A percentile compares a stretch with the other conserved stretches of the same genome.
Conservation (phyloP, 2,888 invertebrate genomes). For the Oasisia sp. region DNA sequence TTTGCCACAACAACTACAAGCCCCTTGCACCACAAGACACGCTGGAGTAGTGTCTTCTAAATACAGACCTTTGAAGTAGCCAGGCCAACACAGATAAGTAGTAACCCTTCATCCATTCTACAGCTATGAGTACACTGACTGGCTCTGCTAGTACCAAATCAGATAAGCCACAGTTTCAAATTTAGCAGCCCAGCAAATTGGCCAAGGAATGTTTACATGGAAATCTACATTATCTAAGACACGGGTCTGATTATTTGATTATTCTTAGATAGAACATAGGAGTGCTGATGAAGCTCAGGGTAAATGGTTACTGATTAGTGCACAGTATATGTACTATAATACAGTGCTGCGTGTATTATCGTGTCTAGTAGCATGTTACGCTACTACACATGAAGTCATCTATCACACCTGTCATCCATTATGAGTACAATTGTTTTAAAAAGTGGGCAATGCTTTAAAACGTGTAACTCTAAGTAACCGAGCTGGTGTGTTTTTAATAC, state of each 20-base stretch:
- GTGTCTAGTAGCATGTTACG: too few relatives aligned
- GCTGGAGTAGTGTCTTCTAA: neutral
- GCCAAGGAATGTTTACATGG: neutral
- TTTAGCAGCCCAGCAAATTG: neutral
- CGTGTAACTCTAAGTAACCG: too few relatives aligned
- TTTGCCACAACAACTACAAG: neutral
- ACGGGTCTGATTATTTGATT: neutral
- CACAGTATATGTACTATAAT: too few relatives aligned
- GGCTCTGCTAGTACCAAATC: neutral
- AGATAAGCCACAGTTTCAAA: neutral
- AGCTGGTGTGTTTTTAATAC: too few relatives aligned
- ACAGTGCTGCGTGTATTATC: too few relatives aligned
- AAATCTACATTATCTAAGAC: neutral
- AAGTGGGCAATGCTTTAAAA: too few relatives aligned
- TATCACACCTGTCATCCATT: too few relatives aligned
- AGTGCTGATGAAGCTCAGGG: neutral
- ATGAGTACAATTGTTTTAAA: too few relatives aligned
- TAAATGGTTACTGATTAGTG: neutral
- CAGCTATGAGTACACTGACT: neutral
- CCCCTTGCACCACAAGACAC: neutral
- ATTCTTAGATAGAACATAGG: neutral
- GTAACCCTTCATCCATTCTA: neutral
- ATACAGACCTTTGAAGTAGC: neutral
- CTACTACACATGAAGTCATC: too few relatives aligned
- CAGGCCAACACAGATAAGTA: neutral